Evolutionary conservation across 2,797 vertebrate genomes (phyloP).

Genomic region (Sitta carolinensis): DNA sequence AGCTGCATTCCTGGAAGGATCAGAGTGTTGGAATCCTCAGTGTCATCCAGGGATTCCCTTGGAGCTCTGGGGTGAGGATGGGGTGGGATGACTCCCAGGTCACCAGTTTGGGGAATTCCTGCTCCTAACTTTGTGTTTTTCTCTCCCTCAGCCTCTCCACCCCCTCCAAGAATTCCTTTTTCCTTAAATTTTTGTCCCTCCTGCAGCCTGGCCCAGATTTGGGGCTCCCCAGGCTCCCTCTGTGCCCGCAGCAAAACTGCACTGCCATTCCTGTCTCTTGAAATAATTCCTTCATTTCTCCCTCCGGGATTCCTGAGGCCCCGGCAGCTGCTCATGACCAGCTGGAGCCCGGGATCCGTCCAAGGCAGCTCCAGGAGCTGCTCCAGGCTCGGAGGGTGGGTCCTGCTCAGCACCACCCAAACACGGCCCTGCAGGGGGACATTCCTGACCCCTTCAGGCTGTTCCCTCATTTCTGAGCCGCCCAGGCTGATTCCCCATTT

Average conservation of each 20-base stretch:
- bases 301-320: background rate
- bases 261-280: background rate
- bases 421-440: background rate
- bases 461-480: background rate
- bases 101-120: background rate
- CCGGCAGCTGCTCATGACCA: background rate
- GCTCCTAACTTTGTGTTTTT: accelerated
- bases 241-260: background rate
- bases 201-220: background rate
- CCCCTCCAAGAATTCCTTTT: background rate
- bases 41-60: background rate
- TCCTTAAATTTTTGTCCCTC: background rate
- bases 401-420: background rate
- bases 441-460: background rate
- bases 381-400: accelerated
- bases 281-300: background rate
- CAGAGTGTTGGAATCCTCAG: accelerated
- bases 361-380: background rate
- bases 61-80: background rate
- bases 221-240: background rate
- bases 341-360: background rate
- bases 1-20: background rate
- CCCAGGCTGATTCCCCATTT: background rate
- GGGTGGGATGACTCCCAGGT: background rate
- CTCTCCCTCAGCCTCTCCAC: background rate